These are phyloP conservation scores for Fregetta grallaria DNA, from an alignment of 2,113 vertebrate genomes.

Conservation along the genomic window DNA sequence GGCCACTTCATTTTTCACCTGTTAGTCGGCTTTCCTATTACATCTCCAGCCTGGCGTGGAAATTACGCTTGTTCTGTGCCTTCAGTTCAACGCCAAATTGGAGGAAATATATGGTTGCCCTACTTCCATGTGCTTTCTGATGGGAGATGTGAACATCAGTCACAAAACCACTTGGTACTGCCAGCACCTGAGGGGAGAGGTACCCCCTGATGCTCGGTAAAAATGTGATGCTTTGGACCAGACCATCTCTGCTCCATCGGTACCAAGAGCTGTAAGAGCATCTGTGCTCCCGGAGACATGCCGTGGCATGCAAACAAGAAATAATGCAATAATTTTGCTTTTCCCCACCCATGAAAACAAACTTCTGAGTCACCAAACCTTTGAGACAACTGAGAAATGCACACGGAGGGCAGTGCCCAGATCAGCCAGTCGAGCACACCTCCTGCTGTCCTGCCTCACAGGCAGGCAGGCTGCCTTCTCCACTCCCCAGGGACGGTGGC, in stretches of 20 bases:
- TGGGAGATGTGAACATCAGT: not conserved
- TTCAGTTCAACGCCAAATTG: not conserved
- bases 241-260: not conserved
- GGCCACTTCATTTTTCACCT: conserved; percentile 34
- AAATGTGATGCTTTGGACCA: not conserved
- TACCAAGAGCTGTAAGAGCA: not conserved
- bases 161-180: accelerated
- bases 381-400: not conserved
- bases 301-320: not conserved
- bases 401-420: not conserved
- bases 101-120: not conserved
- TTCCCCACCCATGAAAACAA: not conserved
- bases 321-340: not conserved
- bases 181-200: not conserved
- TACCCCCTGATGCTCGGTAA: not conserved
- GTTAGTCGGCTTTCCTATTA: conserved; percentile 11
- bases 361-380: not conserved
- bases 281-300: not conserved
- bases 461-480: not conserved
- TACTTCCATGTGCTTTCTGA: not conserved
- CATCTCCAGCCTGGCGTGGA: not conserved
- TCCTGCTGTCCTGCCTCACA: not conserved
- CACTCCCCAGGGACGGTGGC: accelerated
- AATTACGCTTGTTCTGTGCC: not conserved
- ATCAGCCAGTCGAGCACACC: not conserved